Conservation (phyloP, 2,888 invertebrate species). For the Malacosoma neustria region DNA sequence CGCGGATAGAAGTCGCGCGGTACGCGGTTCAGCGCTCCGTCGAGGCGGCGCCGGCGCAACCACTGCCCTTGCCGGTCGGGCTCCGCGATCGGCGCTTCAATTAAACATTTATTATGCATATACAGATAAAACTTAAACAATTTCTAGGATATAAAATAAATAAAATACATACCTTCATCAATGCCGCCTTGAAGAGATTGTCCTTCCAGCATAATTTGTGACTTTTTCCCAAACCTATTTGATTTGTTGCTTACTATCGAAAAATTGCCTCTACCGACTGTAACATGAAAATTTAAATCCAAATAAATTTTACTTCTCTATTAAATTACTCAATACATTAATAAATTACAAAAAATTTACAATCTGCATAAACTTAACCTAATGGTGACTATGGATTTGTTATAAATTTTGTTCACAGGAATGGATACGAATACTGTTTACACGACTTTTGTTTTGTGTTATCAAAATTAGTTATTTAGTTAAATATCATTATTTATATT, state of each 20-base stretch:
- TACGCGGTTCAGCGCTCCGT: constrained; percentile 97
- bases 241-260: constrained; percentile 93
- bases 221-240: constrained; percentile 88
- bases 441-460: too few species aligned
- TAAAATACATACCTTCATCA: constrained; percentile 48
- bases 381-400: too few species aligned
- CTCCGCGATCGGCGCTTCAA: constrained; percentile 70
- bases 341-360: too few species aligned
- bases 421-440: too few species aligned
- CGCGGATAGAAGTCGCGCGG: constrained; percentile 97
- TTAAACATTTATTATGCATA: background rate
- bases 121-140: background rate
- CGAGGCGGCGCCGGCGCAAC: constrained; percentile 93
- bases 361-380: too few species aligned
- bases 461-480: too few species aligned
- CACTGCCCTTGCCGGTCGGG: constrained; percentile 96
- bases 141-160: background rate
- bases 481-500: too few species aligned
- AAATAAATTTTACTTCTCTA: background rate
- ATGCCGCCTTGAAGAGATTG: constrained; percentile 51
- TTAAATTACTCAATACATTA: background rate
- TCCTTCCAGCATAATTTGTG: constrained; percentile 60
- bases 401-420: too few species aligned
- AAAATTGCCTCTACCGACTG: constrained; percentile 89
- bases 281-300: background rate